phyloP scores from a whole-genome alignment of 2,888 invertebrate species.

The Anodontia alba region DNA sequence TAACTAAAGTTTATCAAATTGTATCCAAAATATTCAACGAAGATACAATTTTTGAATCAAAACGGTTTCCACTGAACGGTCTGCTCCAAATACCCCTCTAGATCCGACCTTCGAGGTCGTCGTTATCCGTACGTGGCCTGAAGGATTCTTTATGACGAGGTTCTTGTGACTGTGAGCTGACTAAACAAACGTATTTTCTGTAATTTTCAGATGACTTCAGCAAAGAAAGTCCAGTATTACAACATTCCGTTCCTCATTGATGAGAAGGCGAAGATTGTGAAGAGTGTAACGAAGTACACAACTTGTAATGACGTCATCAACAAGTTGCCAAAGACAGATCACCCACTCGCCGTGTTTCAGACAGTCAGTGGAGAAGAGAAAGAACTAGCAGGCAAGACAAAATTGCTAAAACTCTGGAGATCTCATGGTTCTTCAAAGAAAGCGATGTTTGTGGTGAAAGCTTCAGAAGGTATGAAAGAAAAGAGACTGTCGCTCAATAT shows the following conservation, averaged over 20 bases:
- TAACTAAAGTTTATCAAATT: too few relatives aligned
- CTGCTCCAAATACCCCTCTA: too few relatives aligned
- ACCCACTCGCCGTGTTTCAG: slow-evolving; percentile 43
- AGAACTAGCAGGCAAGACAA: slow-evolving; percentile 42
- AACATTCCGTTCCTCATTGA: slow-evolving; percentile 50
- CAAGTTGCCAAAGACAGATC: slow-evolving; percentile 40
- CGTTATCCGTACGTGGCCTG: too few relatives aligned
- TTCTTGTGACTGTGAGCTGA: neutral
- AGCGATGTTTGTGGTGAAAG: slow-evolving; percentile 39
- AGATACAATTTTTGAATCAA: too few relatives aligned
- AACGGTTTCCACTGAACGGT: too few relatives aligned
- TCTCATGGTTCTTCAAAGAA: slow-evolving; percentile 41
- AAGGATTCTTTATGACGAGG: too few relatives aligned
- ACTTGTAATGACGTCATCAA: slow-evolving; percentile 57
- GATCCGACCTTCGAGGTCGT: too few relatives aligned
- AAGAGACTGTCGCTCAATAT: slow-evolving; percentile 23
- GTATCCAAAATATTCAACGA: too few relatives aligned
- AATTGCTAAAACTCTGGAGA: slow-evolving; percentile 49
- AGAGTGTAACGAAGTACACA: slow-evolving; percentile 50
- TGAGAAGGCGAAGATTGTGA: slow-evolving; percentile 38
- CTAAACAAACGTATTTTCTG: neutral
- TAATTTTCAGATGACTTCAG: slow-evolving; percentile 47
- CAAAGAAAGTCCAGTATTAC: slow-evolving; percentile 34
- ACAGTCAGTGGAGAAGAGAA: slow-evolving; percentile 41
- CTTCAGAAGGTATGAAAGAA: slow-evolving; percentile 31